Evolutionary conservation across 2,113 vertebrate genomes (phyloP).

Genomic region (Ageneiosus marmoratus): DNA sequence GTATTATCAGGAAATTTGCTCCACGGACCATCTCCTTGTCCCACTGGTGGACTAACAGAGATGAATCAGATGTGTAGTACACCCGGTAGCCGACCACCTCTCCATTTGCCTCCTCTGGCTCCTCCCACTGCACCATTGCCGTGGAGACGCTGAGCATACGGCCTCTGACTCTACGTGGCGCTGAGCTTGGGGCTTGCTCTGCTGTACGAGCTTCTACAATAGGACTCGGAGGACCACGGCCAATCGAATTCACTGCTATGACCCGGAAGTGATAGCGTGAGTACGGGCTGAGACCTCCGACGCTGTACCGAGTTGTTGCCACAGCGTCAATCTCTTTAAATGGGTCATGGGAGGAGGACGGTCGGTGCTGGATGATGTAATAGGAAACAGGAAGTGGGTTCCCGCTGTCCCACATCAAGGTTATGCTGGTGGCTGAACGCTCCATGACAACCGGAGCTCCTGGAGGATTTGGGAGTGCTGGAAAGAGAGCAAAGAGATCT

Average conservation of each 20-base stretch:
- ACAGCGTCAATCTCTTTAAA: constrained; percentile 98
- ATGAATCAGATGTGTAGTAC: constrained; percentile 92
- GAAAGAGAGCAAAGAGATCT: neutral
- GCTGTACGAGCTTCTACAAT: constrained; percentile 90
- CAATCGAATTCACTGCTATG: constrained; percentile 95
- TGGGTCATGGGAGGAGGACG: constrained; percentile 85
- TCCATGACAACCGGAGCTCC: constrained; percentile 92
- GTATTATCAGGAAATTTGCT: constrained; percentile 92
- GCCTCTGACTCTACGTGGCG: constrained; percentile 91
- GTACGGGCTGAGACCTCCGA: constrained; percentile 95
- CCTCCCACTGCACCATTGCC: constrained; percentile 97
- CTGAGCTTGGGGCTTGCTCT: constrained; percentile 94
- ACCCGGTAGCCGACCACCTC: constrained; percentile 97
- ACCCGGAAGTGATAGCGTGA: constrained; percentile 96
- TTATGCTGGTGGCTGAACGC: constrained; percentile 97
- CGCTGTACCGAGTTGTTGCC: constrained; percentile 95
- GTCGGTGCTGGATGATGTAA: constrained; percentile 92
- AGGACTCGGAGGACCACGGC: constrained; percentile 89
- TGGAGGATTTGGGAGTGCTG: constrained; percentile 93
- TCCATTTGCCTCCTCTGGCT: constrained; percentile 95
- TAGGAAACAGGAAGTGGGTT: constrained; percentile 97
- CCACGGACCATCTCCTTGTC: constrained; percentile 96
- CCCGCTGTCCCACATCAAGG: constrained; percentile 96
- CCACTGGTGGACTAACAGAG: constrained; percentile 91
- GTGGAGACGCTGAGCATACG: constrained; percentile 97